Percentiles rank a stretch among this genome's conserved stretches.
These are phyloP conservation scores for Drosophila borborema DNA, from an alignment of 2,888 invertebrate genomes.

Conservation along the genomic window DNA sequence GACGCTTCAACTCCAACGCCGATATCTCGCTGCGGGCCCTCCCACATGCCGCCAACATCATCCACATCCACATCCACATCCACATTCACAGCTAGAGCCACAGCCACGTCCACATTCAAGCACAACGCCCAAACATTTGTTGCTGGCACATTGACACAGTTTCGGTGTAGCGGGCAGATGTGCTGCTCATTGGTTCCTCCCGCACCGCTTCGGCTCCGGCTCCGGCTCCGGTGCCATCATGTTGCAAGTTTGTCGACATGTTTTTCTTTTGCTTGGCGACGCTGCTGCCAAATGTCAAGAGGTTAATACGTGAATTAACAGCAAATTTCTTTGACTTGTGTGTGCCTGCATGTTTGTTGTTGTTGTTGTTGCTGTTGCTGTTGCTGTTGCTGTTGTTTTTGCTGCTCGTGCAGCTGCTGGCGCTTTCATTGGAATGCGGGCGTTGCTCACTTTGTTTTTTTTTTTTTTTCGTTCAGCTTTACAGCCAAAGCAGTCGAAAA, in stretches of 20 bases:
- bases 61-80: slow-evolving; percentile 35
- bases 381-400: slow-evolving; percentile 36
- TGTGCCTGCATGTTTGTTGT: slow-evolving; percentile 60
- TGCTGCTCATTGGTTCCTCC: slow-evolving; percentile 46
- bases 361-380: slow-evolving; percentile 29
- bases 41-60: slow-evolving; percentile 69
- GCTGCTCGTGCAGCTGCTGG: slow-evolving; percentile 70
- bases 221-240: slow-evolving; percentile 33
- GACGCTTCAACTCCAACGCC: slow-evolving; percentile 43
- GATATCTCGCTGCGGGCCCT: slow-evolving; percentile 57
- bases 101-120: slow-evolving; percentile 25
- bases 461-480: slow-evolving; percentile 33
- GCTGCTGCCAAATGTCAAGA: slow-evolving; percentile 82
- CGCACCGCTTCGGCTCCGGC: slow-evolving; percentile 10
- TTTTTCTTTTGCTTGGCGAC: slow-evolving; percentile 63
- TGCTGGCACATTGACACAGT: slow-evolving; percentile 76
- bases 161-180: slow-evolving; percentile 72
- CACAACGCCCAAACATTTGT: slow-evolving; percentile 66
- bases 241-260: slow-evolving; percentile 76
- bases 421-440: slow-evolving; percentile 78
- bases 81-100: slow-evolving; percentile 23
- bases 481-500: slow-evolving; percentile 40
- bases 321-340: slow-evolving; percentile 81
- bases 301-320: slow-evolving; percentile 84
- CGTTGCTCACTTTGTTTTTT: slow-evolving; percentile 63